Evolutionary conservation across 1,140 invertebrate genomes (phyloP), one percentile per base, ranked within the genome.

Genomic region (Holcopasites calliopsidis): DNA sequence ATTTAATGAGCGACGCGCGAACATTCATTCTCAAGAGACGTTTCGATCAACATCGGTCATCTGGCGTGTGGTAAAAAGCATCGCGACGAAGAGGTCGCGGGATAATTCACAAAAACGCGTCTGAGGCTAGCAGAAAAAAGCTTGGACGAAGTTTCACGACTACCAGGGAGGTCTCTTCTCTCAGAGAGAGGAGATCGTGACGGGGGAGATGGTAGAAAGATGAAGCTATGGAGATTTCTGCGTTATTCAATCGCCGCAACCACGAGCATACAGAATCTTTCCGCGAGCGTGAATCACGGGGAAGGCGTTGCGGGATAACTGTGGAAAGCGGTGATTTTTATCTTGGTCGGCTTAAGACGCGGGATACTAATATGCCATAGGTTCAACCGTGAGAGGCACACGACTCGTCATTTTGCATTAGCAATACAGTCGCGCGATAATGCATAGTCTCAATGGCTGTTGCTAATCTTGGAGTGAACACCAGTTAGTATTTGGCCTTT

Each of bases 261-360:
- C 16, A 35, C 23, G 35, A 28, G 26, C 28, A 8, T 44, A 8
- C n/a, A 47, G 13, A 35, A 42, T 42, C 23, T 65, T 52, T 62
- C 57, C 44, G 26, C 21, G 26, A 11, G 35, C 28, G 65, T 23
- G 23, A 55, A 55, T 52, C 47, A 31, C 38, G 49, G 10, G 60
- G 28, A 42, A 73, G 26, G 70, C 60, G 33, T 57, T 18, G 35
- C 44, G 23, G 44, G 16, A 52, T 52, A 52, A 50, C 47, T 40
- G 58, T 40, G 69, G 69, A 62, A 72, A 72, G 44, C 23, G 33
- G 35, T 16, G 33, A 64, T 72, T 62, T 62, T 72, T 72, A 16
- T 62, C 58, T 2, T 5, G 47, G 40, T 5, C 2, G 5, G 21
- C 42, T 23, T 38, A 50, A 61, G 42, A 50, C 44, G 42, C 57